Evolutionary conservation across 2,797 vertebrate species (phyloP), one percentile per base, ranked within the genome.

Genomic region (Esox lucius): DNA sequence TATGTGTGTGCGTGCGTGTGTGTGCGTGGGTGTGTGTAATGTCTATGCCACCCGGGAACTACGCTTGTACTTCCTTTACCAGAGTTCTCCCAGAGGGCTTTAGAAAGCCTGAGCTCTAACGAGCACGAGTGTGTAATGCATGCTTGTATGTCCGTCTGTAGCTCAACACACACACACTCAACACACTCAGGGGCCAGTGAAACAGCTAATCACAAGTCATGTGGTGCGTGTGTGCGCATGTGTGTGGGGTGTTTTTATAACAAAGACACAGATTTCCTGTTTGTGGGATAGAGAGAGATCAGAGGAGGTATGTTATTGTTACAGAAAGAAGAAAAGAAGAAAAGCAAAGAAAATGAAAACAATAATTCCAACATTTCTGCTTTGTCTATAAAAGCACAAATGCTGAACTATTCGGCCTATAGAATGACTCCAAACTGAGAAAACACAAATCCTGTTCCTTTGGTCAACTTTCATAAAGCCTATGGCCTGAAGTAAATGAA

Each of bases 41-140:
- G 78, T 70, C 71, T 86, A 70, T 75, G 78, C 91, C 92, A 92
- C 90, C 92, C 87, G 15, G 79, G 81, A 91, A 72, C 83, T 86
- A 87, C 77, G 75, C 77, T 73, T 78, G 74, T 72, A 67, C 80
- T 82, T 83, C 86, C 74, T 82, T 74, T 83, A 80, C 79, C 66
- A 9, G 22, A 39, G 49, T 31, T 66, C 31, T 74, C 72, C 81
- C 78, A 81, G 68, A 81, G 71, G 74, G 66, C 73, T 81, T 72
- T 78, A 66, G 62, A 70, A 68, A 72, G 77, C 72, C 77, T 66
- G 24, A 72, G 42, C 78, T 85, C 82, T 75, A 88, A 86, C 82
- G 87, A 5, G 33, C 49, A 66, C 26, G 68, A 49, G 51, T 78
- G 76, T 68, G 77, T 71, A 68, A 22, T 74, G 56, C 73, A 59